Evolutionary conservation across 2,888 invertebrate genomes (phyloP).

Genomic region (Plebejus argus): DNA sequence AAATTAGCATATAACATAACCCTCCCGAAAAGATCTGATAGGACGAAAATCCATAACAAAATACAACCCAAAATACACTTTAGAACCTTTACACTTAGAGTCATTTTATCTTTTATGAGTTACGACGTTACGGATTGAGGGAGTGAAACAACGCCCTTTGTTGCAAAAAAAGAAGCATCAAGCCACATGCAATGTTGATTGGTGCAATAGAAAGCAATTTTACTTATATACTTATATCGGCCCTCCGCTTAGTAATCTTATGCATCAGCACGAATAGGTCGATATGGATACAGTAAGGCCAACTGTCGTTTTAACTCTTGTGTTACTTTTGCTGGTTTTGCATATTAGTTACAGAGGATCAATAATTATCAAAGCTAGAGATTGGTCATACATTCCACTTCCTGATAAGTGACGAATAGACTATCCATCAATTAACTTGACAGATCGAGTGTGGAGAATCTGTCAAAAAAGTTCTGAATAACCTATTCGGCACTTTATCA

Average conservation of each 20-base stretch:
- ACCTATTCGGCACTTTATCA: too few species aligned
- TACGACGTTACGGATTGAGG: slow-evolving; percentile 28
- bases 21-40: not conserved
- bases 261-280: not conserved
- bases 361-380: too few species aligned
- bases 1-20: slow-evolving; percentile 1
- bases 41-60: not conserved
- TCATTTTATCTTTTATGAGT: not conserved
- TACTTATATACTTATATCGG: slow-evolving; percentile 19
- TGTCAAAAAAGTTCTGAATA: too few species aligned
- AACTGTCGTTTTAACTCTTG: not conserved
- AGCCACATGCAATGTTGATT: slow-evolving; percentile 43
- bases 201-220: slow-evolving; percentile 43
- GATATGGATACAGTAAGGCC: not conserved
- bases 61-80: slow-evolving; percentile 2
- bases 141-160: slow-evolving; percentile 41
- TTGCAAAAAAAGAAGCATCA: slow-evolving; percentile 44
- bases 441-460: too few species aligned
- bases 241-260: not conserved
- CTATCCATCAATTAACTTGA: too few species aligned
- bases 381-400: too few species aligned
- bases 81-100: not conserved
- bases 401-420: too few species aligned
- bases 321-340: not conserved
- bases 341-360: not conserved